Percentiles rank a stretch among this genome's conserved stretches.
These are phyloP conservation scores for Nannobrachium achirus DNA, from an alignment of 2,113 vertebrate species.

Conservation along the genomic window DNA sequence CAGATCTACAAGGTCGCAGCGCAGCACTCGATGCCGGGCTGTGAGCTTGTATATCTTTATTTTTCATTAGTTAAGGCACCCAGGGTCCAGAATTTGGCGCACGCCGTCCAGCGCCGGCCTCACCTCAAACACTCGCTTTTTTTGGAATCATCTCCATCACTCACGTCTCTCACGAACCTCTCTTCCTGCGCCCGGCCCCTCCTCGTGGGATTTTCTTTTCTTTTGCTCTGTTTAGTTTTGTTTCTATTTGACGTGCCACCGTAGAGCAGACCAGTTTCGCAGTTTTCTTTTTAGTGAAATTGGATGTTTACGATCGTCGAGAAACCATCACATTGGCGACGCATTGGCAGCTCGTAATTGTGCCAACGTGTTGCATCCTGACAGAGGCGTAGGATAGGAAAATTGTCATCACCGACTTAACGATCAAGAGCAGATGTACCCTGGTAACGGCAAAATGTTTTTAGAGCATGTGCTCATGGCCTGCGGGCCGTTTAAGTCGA, in stretches of 20 bases:
- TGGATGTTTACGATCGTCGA: conserved; percentile 51
- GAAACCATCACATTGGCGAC: conserved; percentile 41
- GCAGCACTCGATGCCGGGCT: too few relatives aligned
- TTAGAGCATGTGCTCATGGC: conserved; percentile 32
- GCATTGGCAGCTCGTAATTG: conserved; percentile 35
- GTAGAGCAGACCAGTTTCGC: not conserved
- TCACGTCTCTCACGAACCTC: not conserved
- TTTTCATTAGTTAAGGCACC: too few relatives aligned
- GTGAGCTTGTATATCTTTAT: too few relatives aligned
- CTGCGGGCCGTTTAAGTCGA: conserved; percentile 6
- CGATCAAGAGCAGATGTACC: conserved; percentile 49
- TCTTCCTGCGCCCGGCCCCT: too few relatives aligned
- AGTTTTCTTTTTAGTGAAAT: conserved; percentile 29
- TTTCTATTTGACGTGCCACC: conserved; percentile 1
- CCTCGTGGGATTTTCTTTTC: too few relatives aligned
- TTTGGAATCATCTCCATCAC: conserved; percentile 18
- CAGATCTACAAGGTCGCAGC: too few relatives aligned
- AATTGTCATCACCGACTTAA: conserved; percentile 41
- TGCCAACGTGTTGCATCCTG: conserved; percentile 59
- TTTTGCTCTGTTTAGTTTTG: not conserved
- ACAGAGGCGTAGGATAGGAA: conserved; percentile 42
- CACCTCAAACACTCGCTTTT: conserved; percentile 58
- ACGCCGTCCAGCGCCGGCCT: conserved; percentile 63
- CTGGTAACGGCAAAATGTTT: conserved; percentile 38
- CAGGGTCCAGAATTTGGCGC: too few relatives aligned